Conservation (phyloP, 2,888 invertebrate species). For the Tenodera sinensis region DNA sequence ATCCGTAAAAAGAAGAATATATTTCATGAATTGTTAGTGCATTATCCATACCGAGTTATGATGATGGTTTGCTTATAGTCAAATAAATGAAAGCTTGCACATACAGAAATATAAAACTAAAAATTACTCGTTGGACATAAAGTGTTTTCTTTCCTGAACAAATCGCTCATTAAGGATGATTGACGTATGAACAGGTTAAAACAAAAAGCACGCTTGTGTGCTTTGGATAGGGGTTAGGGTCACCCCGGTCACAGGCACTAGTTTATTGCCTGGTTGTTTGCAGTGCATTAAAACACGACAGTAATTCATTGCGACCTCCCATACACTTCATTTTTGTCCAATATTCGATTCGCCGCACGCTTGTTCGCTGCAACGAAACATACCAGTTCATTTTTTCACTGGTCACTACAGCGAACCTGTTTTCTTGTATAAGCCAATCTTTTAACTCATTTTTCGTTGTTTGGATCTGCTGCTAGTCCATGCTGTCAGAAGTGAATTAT, state of each 20-base stretch:
- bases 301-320: conserved; percentile 9
- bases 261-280: conserved; percentile 15
- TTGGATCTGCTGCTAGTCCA: too few relatives aligned
- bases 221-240: not conserved
- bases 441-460: not conserved
- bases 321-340: not conserved
- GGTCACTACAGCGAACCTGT: not conserved
- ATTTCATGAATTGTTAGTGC: too few relatives aligned
- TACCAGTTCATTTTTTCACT: not conserved
- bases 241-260: not conserved
- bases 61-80: too few relatives aligned
- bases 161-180: not conserved
- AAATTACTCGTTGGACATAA: not conserved
- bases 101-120: too few relatives aligned
- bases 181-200: not conserved
- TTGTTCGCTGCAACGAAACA: not conserved
- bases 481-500: too few relatives aligned
- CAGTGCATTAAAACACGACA: conserved; percentile 18
- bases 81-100: too few relatives aligned
- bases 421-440: not conserved
- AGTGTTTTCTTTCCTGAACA: not conserved
- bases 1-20: too few relatives aligned
- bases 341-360: conserved; percentile 13
- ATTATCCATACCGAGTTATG: too few relatives aligned
- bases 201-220: not conserved